Evolutionary conservation across 2,888 invertebrate genomes (phyloP), one percentile per base, ranked within the genome.

Genomic region (Cantharis flavilabris): DNA sequence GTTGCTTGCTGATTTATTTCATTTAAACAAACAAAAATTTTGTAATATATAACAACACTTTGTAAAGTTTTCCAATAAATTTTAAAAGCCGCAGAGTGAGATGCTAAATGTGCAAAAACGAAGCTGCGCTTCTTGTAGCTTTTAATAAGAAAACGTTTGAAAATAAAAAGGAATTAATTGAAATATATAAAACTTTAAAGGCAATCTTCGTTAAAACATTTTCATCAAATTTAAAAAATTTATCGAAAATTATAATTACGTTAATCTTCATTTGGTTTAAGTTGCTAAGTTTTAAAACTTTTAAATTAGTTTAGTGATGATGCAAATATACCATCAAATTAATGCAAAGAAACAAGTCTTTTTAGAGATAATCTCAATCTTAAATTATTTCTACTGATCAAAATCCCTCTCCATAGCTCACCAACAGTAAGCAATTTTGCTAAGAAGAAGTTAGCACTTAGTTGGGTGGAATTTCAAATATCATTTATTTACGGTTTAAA

Each of bases 31-130:
- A 67, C 65, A 67, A 67, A 67, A 67, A 67, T 67, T 67, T 26
- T 67, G 20, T 67, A 67, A 67, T 69, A 69, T 26, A 30, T 69
- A 69, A 70, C 18, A 28, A 69, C 70, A 70, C 33, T 70, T 70
- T 33, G 30, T 30, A 33, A 70, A 70, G n/a, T 33, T 70, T 70
- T 70, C 70, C 33, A 70, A 70, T 70, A 33, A 70, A 70, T 70
- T 70, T 28, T 70, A 70, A 70, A 33, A 70, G 70, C 70, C 70
- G 26, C 65, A 67, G 65, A 67, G 65, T 67, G 20, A 67, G 23
- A 67, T 23, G 65, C 23, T 65, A 65, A 65, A 65, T 20, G 26
- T 23, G 26, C 65, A 67, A 67, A 67, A 67, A 67, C 13, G 23
- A 7, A 9, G 65, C 65, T 23, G 18, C 14, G 65, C 65, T 67